These are phyloP conservation scores for Tylochromis polylepis DNA, from an alignment of 2,113 vertebrate genomes.

Conservation along the genomic window DNA sequence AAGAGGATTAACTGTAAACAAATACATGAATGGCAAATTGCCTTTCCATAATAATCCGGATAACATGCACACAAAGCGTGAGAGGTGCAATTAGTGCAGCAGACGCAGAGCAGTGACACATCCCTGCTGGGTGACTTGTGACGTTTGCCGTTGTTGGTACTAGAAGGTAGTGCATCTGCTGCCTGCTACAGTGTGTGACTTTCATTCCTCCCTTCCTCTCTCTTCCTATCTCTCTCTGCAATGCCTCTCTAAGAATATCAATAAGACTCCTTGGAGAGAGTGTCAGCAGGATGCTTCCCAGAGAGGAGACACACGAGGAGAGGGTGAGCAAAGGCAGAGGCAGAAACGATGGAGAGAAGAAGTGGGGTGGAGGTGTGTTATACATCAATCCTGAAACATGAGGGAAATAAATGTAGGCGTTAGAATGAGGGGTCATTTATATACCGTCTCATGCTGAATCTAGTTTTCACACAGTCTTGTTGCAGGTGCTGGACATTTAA, in stretches of 20 bases:
- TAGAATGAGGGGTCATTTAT: constrained; percentile 33
- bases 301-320: constrained; percentile 32
- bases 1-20: constrained; percentile 7
- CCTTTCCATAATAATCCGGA: neutral
- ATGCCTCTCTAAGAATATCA: constrained; percentile 67
- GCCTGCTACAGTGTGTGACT: constrained; percentile 46
- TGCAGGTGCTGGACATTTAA: constrained; percentile 4
- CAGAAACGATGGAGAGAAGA: neutral
- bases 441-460: neutral
- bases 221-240: constrained; percentile 20
- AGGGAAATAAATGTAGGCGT: constrained; percentile 1
- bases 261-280: constrained; percentile 67
- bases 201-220: constrained; percentile 22
- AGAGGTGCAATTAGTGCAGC: constrained; percentile 13
- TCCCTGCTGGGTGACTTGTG: constrained; percentile 48
- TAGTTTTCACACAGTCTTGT: neutral
- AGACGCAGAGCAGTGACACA: constrained; percentile 16
- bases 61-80: constrained; percentile 1
- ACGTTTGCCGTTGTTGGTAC: constrained; percentile 37
- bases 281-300: constrained; percentile 65
- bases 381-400: constrained; percentile 8
- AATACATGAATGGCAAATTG: constrained; percentile 18
- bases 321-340: constrained; percentile 1
- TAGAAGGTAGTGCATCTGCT: constrained; percentile 27
- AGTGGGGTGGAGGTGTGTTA: neutral